Percentiles rank a stretch among this genome's conserved stretches.
Evolutionary conservation across 1,140 invertebrate species (phyloP).

Genomic region (Drosophila virilis): DNA sequence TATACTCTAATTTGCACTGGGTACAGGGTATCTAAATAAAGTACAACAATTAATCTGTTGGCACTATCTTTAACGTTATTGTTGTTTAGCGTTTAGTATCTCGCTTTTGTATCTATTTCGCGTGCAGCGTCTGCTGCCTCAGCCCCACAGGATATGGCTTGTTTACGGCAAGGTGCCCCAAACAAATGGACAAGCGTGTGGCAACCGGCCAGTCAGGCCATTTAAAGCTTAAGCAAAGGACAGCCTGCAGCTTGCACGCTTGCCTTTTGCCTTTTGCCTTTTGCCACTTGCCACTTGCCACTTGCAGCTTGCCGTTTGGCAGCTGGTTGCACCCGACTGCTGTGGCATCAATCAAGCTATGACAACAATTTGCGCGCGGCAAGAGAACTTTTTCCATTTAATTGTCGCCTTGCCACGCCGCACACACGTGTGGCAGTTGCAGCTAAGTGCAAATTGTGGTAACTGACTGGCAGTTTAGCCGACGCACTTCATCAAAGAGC

Average conservation of each 20-base stretch:
- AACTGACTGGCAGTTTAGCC: slow-evolving; percentile 8
- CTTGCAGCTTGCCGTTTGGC: not conserved
- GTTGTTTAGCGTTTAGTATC: slow-evolving; percentile 20
- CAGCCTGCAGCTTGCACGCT: slow-evolving; percentile 1
- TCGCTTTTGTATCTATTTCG: slow-evolving; percentile 41
- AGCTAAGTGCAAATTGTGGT: slow-evolving; percentile 53
- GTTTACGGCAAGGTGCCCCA: slow-evolving; percentile 30
- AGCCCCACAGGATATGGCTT: slow-evolving; percentile 22
- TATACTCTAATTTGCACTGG: not conserved
- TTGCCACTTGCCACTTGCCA: not conserved
- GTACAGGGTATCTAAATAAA: slow-evolving; percentile 20
- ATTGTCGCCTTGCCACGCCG: slow-evolving; percentile 43
- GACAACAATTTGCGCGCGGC: slow-evolving; percentile 55
- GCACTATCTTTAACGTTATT: slow-evolving; percentile 40
- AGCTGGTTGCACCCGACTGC: slow-evolving; percentile 5
- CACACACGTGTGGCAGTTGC: slow-evolving; percentile 26
- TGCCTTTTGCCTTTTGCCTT: not conserved
- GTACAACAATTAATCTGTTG: slow-evolving; percentile 28
- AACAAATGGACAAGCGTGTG: slow-evolving; percentile 14
- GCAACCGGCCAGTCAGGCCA: slow-evolving; percentile 3
- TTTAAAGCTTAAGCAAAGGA: not conserved
- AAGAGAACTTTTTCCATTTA: slow-evolving; percentile 75
- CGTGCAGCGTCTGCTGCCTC: slow-evolving; percentile 28
- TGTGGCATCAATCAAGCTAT: slow-evolving; percentile 67
- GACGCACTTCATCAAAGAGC: slow-evolving; percentile 49